A percentile compares a stretch with the other conserved stretches of the same genome.
Evolutionary conservation across 2,888 invertebrate species (phyloP).

Genomic region (Mythimna impura): DNA sequence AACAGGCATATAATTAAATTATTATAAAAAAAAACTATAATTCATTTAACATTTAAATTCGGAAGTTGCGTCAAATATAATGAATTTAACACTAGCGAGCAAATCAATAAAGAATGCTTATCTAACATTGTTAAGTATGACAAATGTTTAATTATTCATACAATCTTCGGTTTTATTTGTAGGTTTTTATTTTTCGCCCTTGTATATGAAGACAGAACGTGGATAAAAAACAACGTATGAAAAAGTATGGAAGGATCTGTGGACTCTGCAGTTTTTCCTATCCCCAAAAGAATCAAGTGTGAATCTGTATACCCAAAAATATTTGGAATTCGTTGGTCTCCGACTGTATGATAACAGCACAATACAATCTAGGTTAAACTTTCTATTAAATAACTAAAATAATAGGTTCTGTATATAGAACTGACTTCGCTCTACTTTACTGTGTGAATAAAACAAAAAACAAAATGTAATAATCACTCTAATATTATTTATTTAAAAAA

Average conservation of each 20-base stretch:
- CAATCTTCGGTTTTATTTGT: constrained; percentile 3
- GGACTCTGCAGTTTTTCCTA: neutral
- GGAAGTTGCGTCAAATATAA: constrained; percentile 34
- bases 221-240: neutral
- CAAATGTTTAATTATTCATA: constrained; percentile 46
- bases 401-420: neutral
- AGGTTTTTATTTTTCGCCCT: constrained; percentile 4
- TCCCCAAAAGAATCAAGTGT: neutral
- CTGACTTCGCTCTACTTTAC: too few species aligned
- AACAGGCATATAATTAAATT: neutral
- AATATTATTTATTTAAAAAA: constrained; percentile 40
- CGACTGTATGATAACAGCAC: neutral
- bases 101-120: constrained; percentile 36
- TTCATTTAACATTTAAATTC: constrained; percentile 43
- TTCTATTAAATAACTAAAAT: too few species aligned
- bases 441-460: constrained; percentile 4
- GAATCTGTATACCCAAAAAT: neutral
- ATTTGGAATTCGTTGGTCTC: neutral
- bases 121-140: constrained; percentile 43
- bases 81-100: constrained; percentile 20
- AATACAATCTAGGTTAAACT: too few species aligned
- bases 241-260: neutral
- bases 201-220: neutral
- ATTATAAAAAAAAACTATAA: neutral
- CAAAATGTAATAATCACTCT: neutral